phyloP scores from a whole-genome alignment of 64 coral and sea anemone genomes.

The Porites australiensis region DNA sequence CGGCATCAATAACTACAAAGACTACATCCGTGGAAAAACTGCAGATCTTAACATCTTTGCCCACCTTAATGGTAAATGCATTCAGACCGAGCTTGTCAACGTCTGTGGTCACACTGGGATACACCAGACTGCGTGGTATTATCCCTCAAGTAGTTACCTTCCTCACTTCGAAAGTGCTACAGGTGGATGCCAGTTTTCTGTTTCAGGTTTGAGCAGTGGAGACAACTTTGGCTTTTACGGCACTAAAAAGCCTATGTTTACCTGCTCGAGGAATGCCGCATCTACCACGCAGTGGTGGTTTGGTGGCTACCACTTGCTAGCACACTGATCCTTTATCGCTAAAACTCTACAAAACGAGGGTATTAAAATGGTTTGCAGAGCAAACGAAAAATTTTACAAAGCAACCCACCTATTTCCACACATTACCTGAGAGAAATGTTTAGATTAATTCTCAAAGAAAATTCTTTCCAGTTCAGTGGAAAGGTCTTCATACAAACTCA shows the following conservation, averaged over 20 bases:
- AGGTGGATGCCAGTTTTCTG: constrained; percentile 24
- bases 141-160: background rate
- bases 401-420: too few relatives aligned
- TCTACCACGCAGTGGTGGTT: constrained; percentile 68
- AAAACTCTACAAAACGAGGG: too few relatives aligned
- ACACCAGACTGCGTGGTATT: constrained; percentile 40
- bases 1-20: constrained; percentile 46
- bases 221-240: constrained; percentile 74
- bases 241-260: constrained; percentile 35
- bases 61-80: constrained; percentile 29
- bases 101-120: constrained; percentile 50
- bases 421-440: too few relatives aligned
- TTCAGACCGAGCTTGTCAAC: constrained; percentile 60
- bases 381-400: too few relatives aligned
- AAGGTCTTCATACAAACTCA: too few relatives aligned
- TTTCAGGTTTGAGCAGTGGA: background rate
- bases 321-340: too few relatives aligned
- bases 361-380: too few relatives aligned
- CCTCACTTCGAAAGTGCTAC: constrained; percentile 39
- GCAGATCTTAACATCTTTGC: constrained; percentile 41
- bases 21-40: constrained; percentile 73
- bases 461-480: too few relatives aligned
- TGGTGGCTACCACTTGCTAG: constrained; percentile 18
- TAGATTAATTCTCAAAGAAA: too few relatives aligned
- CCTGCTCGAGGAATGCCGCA: constrained; percentile 20